Base-by-base conservation (phyloP, 2,113 vertebrate genomes). In the Alethe castanea region DNA sequence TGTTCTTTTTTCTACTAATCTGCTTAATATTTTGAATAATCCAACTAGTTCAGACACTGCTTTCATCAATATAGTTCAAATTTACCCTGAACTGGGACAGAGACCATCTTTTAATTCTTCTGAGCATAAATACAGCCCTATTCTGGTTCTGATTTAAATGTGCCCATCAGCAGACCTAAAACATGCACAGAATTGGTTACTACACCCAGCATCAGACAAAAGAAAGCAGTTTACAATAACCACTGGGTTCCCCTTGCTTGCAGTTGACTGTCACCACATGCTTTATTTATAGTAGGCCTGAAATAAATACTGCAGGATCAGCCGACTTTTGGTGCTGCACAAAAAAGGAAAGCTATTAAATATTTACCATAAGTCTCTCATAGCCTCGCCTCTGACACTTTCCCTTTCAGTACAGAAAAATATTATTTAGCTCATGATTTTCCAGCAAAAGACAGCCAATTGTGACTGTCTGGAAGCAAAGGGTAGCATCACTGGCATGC, bases 251-350 rank as follows among this genome's bases (percentile, higher is more conserved):
- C 25, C 59, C 19, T 69, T 59, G 61, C 61, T 94, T 91, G 94
- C 81, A 85, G 84, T 82, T 79, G 80, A 61, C 94, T 92, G 87
- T 95, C 89, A 94, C 81, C 70, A 80, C 74, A 90, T 72, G 66
- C 86, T 91, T 92, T 96, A 97, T 97, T 97, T 92, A 94, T 90
- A 89, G 78, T 11, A 77, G 57, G 57, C 61, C 89, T 92, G 93
- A 95, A 97, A 95, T 91, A 95, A 97, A 95, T 91, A 91, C 84
- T 77, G 81, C 70, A 79, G 70, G 81, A 90, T 96, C 77, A 95
- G 89, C 77, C 94, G 85, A 91, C 93, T 92, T 94, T 87, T 33
- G 61, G 78, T 85, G 57, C 69, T 54, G 45, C 40, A 76, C 73
- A 45, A 56, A 81, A 81, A 92, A 72, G 67, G 76, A 91, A 92